Evolutionary conservation across 2,888 invertebrate species (phyloP).

Genomic region (Diaperis boleti): DNA sequence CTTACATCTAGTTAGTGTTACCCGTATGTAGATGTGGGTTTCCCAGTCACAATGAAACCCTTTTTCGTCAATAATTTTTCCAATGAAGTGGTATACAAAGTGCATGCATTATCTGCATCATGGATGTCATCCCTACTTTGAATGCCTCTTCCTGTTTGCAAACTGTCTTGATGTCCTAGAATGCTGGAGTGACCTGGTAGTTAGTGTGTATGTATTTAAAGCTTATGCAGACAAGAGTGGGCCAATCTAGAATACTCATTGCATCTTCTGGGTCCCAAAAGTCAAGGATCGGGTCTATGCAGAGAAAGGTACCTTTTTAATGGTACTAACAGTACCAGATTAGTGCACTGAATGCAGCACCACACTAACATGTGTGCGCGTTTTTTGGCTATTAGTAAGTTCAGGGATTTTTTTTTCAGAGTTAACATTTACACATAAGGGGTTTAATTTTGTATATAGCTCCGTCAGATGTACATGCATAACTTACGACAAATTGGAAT

Average conservation of each 20-base stretch:
- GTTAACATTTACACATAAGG: conserved; percentile 10
- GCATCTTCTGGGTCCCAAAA: conserved; percentile 65
- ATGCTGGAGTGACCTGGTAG: conserved; percentile 49
- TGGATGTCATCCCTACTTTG: conserved; percentile 5
- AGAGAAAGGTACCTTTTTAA: conserved; percentile 68
- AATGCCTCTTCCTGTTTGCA: conserved; percentile 28
- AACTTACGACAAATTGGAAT: conserved; percentile 3
- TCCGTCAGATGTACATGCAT: no score
- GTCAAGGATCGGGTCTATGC: conserved; percentile 67
- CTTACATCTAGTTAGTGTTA: not conserved
- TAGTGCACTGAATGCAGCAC: conserved; percentile 64
- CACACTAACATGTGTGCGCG: conserved; percentile 51
- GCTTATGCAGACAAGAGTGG: conserved; percentile 66
- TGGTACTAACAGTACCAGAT: conserved; percentile 56
- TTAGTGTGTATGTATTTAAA: conserved; percentile 60
- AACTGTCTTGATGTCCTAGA: conserved; percentile 45
- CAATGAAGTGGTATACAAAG: conserved; percentile 23
- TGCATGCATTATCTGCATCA: conserved; percentile 7
- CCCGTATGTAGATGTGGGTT: not conserved
- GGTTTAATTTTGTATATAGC: conserved; percentile 33
- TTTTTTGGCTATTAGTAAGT: conserved; percentile 26
- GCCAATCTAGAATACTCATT: conserved; percentile 65
- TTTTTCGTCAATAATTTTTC: not conserved
- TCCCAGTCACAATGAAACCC: not conserved
- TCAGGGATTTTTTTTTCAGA: conserved; percentile 7